These are phyloP conservation scores for Muscidifurax raptorellus DNA, from an alignment of 1,140 invertebrate species.

Conservation along the genomic window DNA sequence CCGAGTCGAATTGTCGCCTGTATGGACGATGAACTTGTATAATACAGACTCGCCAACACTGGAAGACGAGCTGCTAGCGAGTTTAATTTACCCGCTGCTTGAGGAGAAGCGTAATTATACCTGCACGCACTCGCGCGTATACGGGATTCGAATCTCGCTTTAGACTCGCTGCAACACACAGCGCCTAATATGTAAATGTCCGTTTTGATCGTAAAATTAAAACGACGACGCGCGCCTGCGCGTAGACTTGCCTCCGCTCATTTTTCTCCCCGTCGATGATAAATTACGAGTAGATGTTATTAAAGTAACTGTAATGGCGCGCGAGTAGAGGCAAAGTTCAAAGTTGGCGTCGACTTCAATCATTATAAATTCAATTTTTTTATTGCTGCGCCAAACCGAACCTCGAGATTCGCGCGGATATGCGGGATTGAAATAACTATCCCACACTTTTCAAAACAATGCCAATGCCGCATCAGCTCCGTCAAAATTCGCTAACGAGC, in stretches of 20 bases:
- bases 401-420: too few species aligned
- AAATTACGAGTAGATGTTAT: constrained; percentile 48
- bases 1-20: neutral
- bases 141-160: constrained; percentile 27
- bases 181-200: constrained; percentile 47
- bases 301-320: constrained; percentile 47
- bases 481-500: constrained; percentile 28
- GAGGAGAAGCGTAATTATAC: neutral
- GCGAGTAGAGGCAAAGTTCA: constrained; percentile 17
- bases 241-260: constrained; percentile 1
- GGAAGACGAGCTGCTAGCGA: neutral
- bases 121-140: neutral
- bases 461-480: neutral
- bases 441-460: neutral
- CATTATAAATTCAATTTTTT: constrained; percentile 34
- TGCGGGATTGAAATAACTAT: too few species aligned
- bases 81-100: constrained; percentile 32
- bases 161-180: constrained; percentile 5
- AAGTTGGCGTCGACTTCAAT: constrained; percentile 25
- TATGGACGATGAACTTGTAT: neutral
- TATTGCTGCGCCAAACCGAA: neutral
- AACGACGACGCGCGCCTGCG: constrained; percentile 16
- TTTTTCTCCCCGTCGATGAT: constrained; percentile 43
- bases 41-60: neutral
- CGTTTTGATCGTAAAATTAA: constrained; percentile 52